Conservation (phyloP, 2,113 vertebrate species). For the Camelus dromedarius region DNA sequence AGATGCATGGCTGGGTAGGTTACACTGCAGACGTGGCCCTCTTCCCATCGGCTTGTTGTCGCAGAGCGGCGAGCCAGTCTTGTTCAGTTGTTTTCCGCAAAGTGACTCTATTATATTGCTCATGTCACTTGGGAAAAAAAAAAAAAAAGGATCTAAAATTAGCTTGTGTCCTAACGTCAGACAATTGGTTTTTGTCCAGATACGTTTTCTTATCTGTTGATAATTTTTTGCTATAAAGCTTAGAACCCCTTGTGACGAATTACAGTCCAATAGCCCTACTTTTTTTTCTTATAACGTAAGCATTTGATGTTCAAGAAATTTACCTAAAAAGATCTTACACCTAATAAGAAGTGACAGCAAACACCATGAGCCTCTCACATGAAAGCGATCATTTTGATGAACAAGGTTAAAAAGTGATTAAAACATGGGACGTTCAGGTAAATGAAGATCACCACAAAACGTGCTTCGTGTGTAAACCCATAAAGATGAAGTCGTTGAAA, state of each 20-base stretch:
- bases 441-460: neutral
- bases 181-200: conserved; percentile 78
- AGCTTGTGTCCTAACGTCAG: conserved; percentile 75
- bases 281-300: conserved; percentile 81
- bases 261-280: conserved; percentile 83
- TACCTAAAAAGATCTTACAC: conserved; percentile 70
- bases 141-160: conserved; percentile 74
- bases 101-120: conserved; percentile 78
- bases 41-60: conserved; percentile 65
- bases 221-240: conserved; percentile 81
- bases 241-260: conserved; percentile 78
- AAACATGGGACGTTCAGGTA: neutral
- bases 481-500: neutral
- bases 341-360: conserved; percentile 70
- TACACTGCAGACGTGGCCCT: conserved; percentile 53
- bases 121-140: conserved; percentile 11
- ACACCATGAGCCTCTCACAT: neutral
- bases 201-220: conserved; percentile 79
- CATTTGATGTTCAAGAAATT: conserved; percentile 84
- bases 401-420: neutral
- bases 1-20: conserved; percentile 33
- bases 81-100: conserved; percentile 82
- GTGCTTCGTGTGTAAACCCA: neutral
- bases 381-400: conserved; percentile 34
- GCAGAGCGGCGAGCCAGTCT: conserved; percentile 70